These are phyloP conservation scores for Cyanistes caeruleus DNA, from an alignment of 2,113 vertebrate species.

Conservation along the genomic window DNA sequence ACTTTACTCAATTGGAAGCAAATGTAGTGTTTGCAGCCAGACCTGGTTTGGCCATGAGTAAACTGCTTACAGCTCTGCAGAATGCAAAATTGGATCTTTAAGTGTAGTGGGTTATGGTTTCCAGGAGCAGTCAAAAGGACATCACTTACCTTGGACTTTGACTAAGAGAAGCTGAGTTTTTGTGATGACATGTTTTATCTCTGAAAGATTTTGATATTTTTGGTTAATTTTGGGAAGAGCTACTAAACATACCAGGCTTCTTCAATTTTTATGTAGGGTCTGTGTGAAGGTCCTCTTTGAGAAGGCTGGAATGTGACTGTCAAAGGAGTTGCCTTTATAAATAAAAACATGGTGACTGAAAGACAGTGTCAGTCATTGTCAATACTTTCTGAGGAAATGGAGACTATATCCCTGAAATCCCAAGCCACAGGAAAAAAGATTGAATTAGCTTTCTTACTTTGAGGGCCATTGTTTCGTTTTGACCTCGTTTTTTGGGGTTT, in stretches of 20 bases:
- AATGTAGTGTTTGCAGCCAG: slow-evolving; percentile 33
- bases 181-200: not conserved
- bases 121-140: not conserved
- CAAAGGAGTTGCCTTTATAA: not conserved
- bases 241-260: not conserved
- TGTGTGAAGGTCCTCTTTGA: not conserved
- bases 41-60: not conserved
- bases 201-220: not conserved
- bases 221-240: not conserved
- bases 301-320: not conserved
- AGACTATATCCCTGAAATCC: not conserved
- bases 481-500: not conserved
- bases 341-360: not conserved
- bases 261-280: not conserved
- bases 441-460: not conserved
- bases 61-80: not conserved
- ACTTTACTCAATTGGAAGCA: slow-evolving; percentile 27
- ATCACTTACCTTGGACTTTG: not conserved
- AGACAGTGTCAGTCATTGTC: not conserved
- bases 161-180: not conserved
- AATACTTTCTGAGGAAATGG: not conserved
- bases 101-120: not conserved
- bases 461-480: not conserved
- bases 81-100: not conserved
- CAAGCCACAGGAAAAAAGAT: not conserved